These are phyloP conservation scores for Typhlichthys eigenmanni DNA, from an alignment of 2,797 vertebrate genomes.

Conservation along the genomic window DNA sequence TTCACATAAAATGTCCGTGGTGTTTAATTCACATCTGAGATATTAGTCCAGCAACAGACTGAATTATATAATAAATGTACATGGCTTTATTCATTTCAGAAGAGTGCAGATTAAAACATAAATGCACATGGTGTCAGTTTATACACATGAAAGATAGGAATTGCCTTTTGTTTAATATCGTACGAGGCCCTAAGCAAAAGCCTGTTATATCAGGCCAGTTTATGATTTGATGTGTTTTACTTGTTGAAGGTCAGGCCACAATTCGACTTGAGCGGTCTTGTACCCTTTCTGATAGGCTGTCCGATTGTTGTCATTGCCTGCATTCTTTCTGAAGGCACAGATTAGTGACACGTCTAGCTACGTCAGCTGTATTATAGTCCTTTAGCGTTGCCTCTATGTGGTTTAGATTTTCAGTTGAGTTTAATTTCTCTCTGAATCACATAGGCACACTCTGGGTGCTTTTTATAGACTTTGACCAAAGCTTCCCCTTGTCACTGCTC, in stretches of 20 bases:
- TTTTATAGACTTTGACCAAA: slow-evolving; percentile 45
- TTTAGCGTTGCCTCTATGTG: slow-evolving; percentile 38
- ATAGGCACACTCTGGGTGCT: slow-evolving; percentile 8
- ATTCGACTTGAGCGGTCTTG: slow-evolving; percentile 37
- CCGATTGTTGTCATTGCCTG: slow-evolving; percentile 65
- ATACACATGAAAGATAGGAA: slow-evolving; percentile 17
- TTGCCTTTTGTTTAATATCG: slow-evolving; percentile 53
- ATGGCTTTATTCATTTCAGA: slow-evolving; percentile 31
- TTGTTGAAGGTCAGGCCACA: slow-evolving; percentile 52
- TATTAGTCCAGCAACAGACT: slow-evolving; percentile 21
- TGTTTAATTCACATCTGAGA: slow-evolving; percentile 6
- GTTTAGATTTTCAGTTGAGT: slow-evolving; percentile 47
- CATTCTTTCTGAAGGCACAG: slow-evolving; percentile 46
- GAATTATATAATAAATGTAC: slow-evolving; percentile 35
- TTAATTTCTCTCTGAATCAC: slow-evolving; percentile 31
- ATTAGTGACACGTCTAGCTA: slow-evolving; percentile 58
- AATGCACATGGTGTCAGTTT: slow-evolving; percentile 40
- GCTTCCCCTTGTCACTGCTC: slow-evolving; percentile 13
- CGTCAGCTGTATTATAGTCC: slow-evolving; percentile 44
- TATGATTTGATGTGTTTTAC: slow-evolving; percentile 55
- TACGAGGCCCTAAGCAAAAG: slow-evolving; percentile 57
- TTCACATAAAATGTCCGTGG: slow-evolving; percentile 9
- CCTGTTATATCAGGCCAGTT: slow-evolving; percentile 62
- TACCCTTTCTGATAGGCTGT: slow-evolving; percentile 56
- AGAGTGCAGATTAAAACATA: slow-evolving; percentile 59